A percentile compares a stretch with the other conserved stretches of the same genome.
These are phyloP conservation scores for Echinometra lucunter DNA, from an alignment of 53 echinoderm and acorn worm genomes.

Conservation along the genomic window DNA sequence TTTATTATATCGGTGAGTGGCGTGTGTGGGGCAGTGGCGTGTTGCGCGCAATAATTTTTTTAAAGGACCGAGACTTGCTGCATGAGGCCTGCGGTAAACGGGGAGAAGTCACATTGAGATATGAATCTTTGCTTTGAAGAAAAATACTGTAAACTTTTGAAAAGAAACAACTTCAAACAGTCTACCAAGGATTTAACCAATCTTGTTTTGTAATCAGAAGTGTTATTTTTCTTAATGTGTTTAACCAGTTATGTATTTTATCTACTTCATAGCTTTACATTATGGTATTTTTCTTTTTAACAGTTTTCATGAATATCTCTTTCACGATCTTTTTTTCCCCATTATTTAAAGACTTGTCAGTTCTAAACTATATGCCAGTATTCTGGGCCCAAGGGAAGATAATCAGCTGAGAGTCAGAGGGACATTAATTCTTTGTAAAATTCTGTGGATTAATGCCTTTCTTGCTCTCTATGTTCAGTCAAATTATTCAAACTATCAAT, in stretches of 20 bases:
- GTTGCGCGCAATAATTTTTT: constrained; percentile 50
- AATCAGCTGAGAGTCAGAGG: background rate
- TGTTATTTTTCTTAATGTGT: constrained; percentile 51
- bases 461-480: background rate
- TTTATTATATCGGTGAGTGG: constrained; percentile 52
- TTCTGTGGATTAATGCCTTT: background rate
- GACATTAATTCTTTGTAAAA: background rate
- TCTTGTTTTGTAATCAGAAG: constrained; percentile 51
- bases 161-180: constrained; percentile 20
- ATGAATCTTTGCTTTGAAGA: constrained; percentile 31
- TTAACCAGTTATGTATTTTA: constrained; percentile 18
- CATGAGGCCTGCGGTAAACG: constrained; percentile 70
- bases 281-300: background rate
- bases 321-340: background rate
- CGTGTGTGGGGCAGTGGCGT: constrained; percentile 65
- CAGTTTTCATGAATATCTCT: background rate
- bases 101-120: constrained; percentile 41
- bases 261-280: constrained; percentile 42
- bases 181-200: constrained; percentile 30
- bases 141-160: background rate
- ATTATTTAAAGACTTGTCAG: background rate
- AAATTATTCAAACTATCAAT: background rate
- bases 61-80: constrained; percentile 48
- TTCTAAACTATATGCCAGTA: background rate
- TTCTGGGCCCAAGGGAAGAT: background rate